Conservation (phyloP, 2,888 invertebrate species). For the Melanargia galathea region DNA sequence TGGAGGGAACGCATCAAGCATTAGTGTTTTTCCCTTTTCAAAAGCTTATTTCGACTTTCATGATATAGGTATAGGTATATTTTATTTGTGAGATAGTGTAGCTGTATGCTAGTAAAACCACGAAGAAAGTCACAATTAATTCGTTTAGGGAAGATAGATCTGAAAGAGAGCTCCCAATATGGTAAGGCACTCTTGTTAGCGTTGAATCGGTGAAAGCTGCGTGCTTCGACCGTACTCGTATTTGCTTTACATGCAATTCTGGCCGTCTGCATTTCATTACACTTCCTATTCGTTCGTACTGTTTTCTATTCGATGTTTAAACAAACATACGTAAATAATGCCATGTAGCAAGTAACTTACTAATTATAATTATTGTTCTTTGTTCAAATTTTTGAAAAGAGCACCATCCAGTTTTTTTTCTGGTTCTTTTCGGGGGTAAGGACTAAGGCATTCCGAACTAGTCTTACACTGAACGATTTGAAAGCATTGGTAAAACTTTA, state of each 20-base stretch:
- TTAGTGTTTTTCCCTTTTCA: not conserved
- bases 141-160: slow-evolving; percentile 20
- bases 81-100: not conserved
- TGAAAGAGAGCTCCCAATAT: slow-evolving; percentile 9
- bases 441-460: no score
- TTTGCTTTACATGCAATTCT: slow-evolving; percentile 18
- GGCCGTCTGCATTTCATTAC: slow-evolving; percentile 1
- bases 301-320: not conserved
- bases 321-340: not conserved
- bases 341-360: no score
- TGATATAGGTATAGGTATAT: not conserved
- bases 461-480: no score
- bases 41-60: not conserved
- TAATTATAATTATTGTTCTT: no score
- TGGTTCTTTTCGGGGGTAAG: no score
- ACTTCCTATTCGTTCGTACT: slow-evolving; percentile 15
- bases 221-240: slow-evolving; percentile 7
- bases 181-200: slow-evolving; percentile 26
- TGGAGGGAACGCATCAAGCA: no score
- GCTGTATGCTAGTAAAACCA: not conserved
- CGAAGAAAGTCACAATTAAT: slow-evolving; percentile 15
- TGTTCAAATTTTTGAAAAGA: no score
- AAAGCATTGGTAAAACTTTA: no score
- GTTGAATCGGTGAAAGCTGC: slow-evolving; percentile 21
- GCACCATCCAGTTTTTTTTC: no score